Base-by-base conservation (phyloP, 2,797 vertebrate genomes). In the Spinus olivaceus region DNA sequence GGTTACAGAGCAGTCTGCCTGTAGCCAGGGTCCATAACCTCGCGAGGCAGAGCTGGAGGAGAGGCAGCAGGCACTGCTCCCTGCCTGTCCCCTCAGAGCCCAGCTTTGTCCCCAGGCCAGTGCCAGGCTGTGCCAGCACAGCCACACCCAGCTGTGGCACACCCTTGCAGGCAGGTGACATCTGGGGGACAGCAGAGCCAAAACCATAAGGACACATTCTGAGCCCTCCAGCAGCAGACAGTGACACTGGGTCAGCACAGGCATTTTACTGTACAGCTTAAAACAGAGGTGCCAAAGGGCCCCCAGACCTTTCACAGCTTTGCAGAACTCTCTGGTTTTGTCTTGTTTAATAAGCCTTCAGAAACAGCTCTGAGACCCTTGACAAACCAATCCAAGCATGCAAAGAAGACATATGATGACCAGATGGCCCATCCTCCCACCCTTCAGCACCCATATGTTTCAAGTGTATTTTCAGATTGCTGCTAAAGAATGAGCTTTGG, bases 111-210 rank as follows among this genome's bases (percentile, higher is more conserved):
- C 27, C 64, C 5, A 18, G 33, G 33, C 8, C 33, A 37, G 0
- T 32, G 54, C 53, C 44, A 66, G n/a, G n/a, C 70, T 7, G 33
- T 27, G 53, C 25, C 0, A 37, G 47, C 18, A 33, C 1, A 1
- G 16, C n/a, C 2, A 1, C 13, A 3, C 27, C 6, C 37, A 16
- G 19, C 79, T 12, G 60, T 0, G 3, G 5, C 50, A n/a, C 0
- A 0, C 1, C 1, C 18, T 7, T 0, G 0, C 16, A 11, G 37
- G 4, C 25, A 51, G 12, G 2, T 3, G 28, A 13, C 4, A 0
- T 15, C 1, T 27, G 12, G 16, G 56, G 71, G 64, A 33, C n/a
- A 8, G 25, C 47, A 46, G 39, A 37, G 76, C 16, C 69, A 41
- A 11, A 19, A 4, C 30, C 44, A 12, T 1, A 7, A 54, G 41